phyloP scores from a whole-genome alignment of 2,888 invertebrate species.

The Carterocephalus palaemon region DNA sequence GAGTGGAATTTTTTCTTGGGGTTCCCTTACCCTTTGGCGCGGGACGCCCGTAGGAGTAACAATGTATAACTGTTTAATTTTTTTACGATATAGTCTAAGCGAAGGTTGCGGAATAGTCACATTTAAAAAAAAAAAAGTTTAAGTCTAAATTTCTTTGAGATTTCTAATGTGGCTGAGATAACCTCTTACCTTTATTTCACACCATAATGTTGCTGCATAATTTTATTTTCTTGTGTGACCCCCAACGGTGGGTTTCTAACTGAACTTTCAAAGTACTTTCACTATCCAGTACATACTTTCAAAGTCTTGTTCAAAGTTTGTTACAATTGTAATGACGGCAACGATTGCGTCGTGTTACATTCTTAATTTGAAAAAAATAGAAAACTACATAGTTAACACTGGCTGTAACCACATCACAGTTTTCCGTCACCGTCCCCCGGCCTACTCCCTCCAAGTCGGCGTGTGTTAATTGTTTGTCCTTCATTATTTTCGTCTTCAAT shows the following conservation, averaged over 20 bases:
- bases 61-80: slow-evolving; percentile 45
- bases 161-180: too few species aligned
- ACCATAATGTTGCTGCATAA: too few species aligned
- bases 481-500: slow-evolving; percentile 77
- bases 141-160: too few species aligned
- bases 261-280: too few species aligned
- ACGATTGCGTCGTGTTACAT: not conserved
- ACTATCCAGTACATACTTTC: too few species aligned
- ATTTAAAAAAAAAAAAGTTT: too few species aligned
- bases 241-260: too few species aligned
- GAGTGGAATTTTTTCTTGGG: slow-evolving; percentile 59
- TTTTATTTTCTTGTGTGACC: too few species aligned
- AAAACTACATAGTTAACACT: too few species aligned
- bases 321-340: not conserved
- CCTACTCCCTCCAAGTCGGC: slow-evolving; percentile 37
- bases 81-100: slow-evolving; percentile 30
- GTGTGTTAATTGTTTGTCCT: slow-evolving; percentile 77
- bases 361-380: too few species aligned
- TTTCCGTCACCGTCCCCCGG: slow-evolving; percentile 1
- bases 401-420: not conserved
- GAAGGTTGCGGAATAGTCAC: slow-evolving; percentile 18
- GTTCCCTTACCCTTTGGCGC: slow-evolving; percentile 58
- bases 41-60: slow-evolving; percentile 45
- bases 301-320: too few species aligned
- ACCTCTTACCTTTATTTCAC: too few species aligned